phyloP scores from a whole-genome alignment of 1,140 invertebrate genomes.

The Heliconius melpomene region DNA sequence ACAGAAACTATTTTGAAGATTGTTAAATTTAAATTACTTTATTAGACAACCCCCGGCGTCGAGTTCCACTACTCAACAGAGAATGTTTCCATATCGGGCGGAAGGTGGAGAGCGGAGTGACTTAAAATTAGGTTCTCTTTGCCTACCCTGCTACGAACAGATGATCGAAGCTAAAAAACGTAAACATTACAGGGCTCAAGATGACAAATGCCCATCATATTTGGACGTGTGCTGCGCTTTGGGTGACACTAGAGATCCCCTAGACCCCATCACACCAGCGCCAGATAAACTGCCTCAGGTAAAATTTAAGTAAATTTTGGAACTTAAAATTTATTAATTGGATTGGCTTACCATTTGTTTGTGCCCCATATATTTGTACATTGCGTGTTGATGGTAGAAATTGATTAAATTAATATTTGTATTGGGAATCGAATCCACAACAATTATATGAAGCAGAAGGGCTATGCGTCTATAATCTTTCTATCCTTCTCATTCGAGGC shows the following conservation, averaged over 20 bases:
- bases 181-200: slow-evolving; percentile 63
- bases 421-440: no score
- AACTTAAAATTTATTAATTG: no score
- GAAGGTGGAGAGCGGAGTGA: not conserved
- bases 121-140: not conserved
- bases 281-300: slow-evolving; percentile 47
- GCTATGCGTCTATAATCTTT: no score
- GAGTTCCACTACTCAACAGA: not conserved
- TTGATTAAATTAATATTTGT: no score
- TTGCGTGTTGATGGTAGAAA: no score
- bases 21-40: no score
- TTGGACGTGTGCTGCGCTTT: slow-evolving; percentile 84
- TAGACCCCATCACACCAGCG: slow-evolving; percentile 59
- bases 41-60: not conserved
- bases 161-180: slow-evolving; percentile 6
- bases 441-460: no score
- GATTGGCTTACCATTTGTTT: no score
- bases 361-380: no score
- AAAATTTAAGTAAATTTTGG: slow-evolving; percentile 15
- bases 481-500: no score
- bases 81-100: not conserved
- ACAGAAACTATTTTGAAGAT: no score
- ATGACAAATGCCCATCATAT: slow-evolving; percentile 83
- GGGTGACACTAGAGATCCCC: slow-evolving; percentile 46
- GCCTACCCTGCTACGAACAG: not conserved